Evolutionary conservation across 2,888 invertebrate genomes (phyloP).

Genomic region (Xanthostigma xanthostigma): DNA sequence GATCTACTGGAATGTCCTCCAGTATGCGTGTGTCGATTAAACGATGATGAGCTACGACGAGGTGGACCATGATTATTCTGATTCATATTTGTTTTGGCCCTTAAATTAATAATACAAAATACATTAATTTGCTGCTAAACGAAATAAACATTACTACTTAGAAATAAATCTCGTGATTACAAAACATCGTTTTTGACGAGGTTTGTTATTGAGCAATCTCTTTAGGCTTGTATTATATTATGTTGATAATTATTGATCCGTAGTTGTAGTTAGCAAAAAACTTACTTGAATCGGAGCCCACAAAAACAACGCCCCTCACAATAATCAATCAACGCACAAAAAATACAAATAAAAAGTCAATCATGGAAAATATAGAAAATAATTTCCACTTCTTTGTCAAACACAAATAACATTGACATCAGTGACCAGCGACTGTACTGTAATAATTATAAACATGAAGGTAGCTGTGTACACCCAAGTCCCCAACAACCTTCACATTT

Average conservation of each 20-base stretch:
- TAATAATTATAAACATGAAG: slow-evolving; percentile 1
- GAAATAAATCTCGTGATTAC: not conserved
- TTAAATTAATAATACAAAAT: no score
- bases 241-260: slow-evolving; percentile 23
- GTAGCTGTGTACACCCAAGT: slow-evolving; percentile 7
- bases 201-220: not conserved
- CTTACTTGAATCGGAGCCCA: slow-evolving; percentile 3
- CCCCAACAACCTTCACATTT: slow-evolving; percentile 7
- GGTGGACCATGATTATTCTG: slow-evolving; percentile 27
- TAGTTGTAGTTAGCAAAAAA: slow-evolving; percentile 14
- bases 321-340: no score
- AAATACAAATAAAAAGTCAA: not conserved
- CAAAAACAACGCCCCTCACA: no score
- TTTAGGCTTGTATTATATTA: slow-evolving; percentile 1
- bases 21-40: slow-evolving; percentile 22
- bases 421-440: slow-evolving; percentile 1
- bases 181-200: not conserved
- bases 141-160: not conserved
- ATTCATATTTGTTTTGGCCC: slow-evolving; percentile 20
- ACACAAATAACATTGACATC: slow-evolving; percentile 6
- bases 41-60: slow-evolving; percentile 26
- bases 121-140: no score
- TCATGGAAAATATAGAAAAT: not conserved
- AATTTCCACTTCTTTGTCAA: slow-evolving; percentile 1
- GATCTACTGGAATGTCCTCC: slow-evolving; percentile 25